Evolutionary conservation across 2,888 invertebrate species (phyloP), one percentile per base, ranked within the genome.

Genomic region (Drosophila suboccidentalis): DNA sequence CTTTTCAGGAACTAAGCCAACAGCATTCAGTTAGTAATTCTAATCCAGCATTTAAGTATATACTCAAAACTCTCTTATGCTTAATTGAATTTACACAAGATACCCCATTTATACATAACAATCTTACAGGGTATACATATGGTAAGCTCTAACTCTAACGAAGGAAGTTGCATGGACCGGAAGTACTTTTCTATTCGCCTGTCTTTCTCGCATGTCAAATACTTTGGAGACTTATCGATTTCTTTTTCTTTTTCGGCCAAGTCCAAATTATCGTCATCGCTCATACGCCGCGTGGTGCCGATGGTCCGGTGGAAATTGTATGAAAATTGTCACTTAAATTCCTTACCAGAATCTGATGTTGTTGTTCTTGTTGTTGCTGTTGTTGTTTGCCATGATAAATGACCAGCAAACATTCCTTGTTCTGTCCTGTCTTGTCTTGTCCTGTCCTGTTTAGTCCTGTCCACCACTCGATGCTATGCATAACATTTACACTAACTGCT

Each of bases 281-380:
- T 85, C 82, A 84, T 87, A 84, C 80, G 82, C 82, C 73, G 63
- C 64, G 73, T 79, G 65, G 66, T 72, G 64, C 64, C 54, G 29
- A 29, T 26, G 26, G 26, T 29, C 29, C 29, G 59, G 17, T 59
- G 49, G 58, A 77, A 80, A 82, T 82, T 86, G 59, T 72, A 83
- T 81, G 78, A 87, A 87, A 82, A 82, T 82, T 87, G 82, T 82
- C 88, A 83, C 83, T 85, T 85, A 80, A 87, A 85, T 87, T 83
- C 71, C 70, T 64, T 53, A 61, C 65, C 59, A 76, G 76, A 79
- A 79, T 73, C 69, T 51, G 46, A 32, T 38, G 43, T 19, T 19
- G 46, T 38, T 38, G 43, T 19, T 19, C 2, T 46, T 46, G 44
- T 36, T 58, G 60, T 43, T 54, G 60, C 39, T 54, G 58, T 46